Percentiles rank a stretch among this genome's conserved stretches.
Conservation (phyloP, 2,113 vertebrate species). For the Engystomops pustulosus region DNA sequence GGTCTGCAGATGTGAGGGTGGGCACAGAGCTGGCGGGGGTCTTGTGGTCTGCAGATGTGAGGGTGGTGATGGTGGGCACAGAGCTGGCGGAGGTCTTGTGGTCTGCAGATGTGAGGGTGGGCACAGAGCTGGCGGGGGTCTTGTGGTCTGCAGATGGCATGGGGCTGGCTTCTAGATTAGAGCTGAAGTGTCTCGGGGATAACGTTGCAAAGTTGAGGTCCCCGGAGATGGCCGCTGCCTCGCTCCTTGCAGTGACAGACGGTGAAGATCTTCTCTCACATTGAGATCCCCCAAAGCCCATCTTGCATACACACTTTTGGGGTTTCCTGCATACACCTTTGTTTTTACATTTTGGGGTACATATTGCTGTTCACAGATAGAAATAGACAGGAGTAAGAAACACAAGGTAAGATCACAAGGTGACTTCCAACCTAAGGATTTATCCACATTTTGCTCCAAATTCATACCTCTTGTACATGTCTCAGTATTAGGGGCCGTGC, state of each 20-base stretch:
- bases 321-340: constrained; percentile 80
- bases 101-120: not conserved
- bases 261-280: constrained; percentile 70
- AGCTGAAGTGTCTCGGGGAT: not conserved
- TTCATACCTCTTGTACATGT: constrained; percentile 62
- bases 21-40: not conserved
- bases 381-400: not conserved
- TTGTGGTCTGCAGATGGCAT: not conserved
- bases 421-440: not conserved
- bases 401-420: not conserved
- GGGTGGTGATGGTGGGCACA: too few relatives aligned
- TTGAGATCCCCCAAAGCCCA: constrained; percentile 74
- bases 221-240: not conserved
- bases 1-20: not conserved
- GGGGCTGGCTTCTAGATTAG: not conserved
- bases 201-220: not conserved
- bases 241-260: not conserved
- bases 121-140: not conserved
- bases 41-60: not conserved
- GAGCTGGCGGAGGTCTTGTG: too few relatives aligned
- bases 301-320: constrained; percentile 79
- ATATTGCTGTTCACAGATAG: constrained; percentile 72
- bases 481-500: constrained; percentile 49
- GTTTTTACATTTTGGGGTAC: constrained; percentile 79
- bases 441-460: too few relatives aligned